Conservation (phyloP, 2,797 vertebrate species). For the Malurus leucopterus region DNA sequence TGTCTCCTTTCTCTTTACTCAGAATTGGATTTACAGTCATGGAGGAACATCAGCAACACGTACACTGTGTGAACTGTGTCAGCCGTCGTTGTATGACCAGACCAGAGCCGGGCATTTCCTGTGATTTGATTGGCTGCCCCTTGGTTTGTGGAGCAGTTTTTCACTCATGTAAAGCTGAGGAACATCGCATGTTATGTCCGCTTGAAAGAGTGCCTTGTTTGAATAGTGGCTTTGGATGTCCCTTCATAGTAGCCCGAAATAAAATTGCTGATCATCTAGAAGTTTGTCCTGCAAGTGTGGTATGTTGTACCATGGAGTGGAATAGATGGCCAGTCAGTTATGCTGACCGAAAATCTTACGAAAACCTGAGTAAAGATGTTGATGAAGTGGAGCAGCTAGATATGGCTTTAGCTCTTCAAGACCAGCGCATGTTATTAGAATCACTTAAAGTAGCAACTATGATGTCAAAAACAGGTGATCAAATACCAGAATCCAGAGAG, state of each 20-base stretch:
- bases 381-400: conserved; percentile 96
- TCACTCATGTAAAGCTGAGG: conserved; percentile 90
- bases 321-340: conserved; percentile 99
- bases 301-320: conserved; percentile 99
- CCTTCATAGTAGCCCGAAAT: conserved; percentile 85
- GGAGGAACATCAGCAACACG: conserved; percentile 85
- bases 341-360: conserved; percentile 92
- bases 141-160: conserved; percentile 95
- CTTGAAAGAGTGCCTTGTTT: conserved; percentile 93
- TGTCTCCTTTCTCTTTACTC: conserved; percentile 12
- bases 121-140: conserved; percentile 91
- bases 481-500: conserved; percentile 72
- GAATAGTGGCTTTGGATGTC: conserved; percentile 92
- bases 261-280: conserved; percentile 92
- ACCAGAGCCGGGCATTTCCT: conserved; percentile 87
- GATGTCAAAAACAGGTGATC: conserved; percentile 84
- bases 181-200: conserved; percentile 91
- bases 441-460: conserved; percentile 94
- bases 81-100: conserved; percentile 95
- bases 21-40: conserved; percentile 73
- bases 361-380: conserved; percentile 94
- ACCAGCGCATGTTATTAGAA: conserved; percentile 96
- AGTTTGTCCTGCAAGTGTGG: conserved; percentile 92
- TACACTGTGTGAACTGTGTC: conserved; percentile 93
- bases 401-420: conserved; percentile 97